Percentiles rank a stretch among this genome's conserved stretches.
Evolutionary conservation across 1,140 invertebrate genomes (phyloP).

Genomic region (Tribolium madens): DNA sequence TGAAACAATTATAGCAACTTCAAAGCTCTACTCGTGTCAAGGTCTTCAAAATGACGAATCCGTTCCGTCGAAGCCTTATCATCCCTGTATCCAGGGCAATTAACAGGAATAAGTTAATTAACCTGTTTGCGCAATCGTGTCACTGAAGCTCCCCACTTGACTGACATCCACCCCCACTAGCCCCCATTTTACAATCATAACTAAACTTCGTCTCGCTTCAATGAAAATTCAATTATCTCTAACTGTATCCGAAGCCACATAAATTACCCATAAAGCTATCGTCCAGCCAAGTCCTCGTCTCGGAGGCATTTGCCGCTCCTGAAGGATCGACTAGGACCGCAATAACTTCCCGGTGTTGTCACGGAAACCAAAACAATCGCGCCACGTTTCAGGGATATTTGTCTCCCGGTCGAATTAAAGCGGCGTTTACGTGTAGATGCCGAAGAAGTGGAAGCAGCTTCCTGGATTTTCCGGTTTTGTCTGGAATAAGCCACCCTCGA

Average conservation of each 20-base stretch:
- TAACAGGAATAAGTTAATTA: conserved; percentile 11
- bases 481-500: not conserved
- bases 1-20: no score
- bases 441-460: not conserved
- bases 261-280: conserved; percentile 48
- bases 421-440: not conserved
- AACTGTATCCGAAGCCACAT: conserved; percentile 53
- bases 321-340: not conserved
- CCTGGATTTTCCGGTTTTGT: not conserved
- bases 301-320: not conserved
- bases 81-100: not conserved
- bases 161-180: conserved; percentile 8
- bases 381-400: conserved; percentile 49
- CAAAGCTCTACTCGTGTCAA: not conserved
- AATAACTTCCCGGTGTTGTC: conserved; percentile 46
- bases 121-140: conserved; percentile 9
- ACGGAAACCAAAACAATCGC: conserved; percentile 53
- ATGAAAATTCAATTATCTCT: conserved; percentile 55
- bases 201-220: conserved; percentile 50
- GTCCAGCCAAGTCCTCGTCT: conserved; percentile 34
- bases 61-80: not conserved
- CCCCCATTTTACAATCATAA: conserved; percentile 49
- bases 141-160: conserved; percentile 9
- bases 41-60: not conserved
- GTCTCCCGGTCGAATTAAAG: conserved; percentile 15